phyloP scores from a whole-genome alignment of 2,888 invertebrate species.

The Furcula furcula region DNA sequence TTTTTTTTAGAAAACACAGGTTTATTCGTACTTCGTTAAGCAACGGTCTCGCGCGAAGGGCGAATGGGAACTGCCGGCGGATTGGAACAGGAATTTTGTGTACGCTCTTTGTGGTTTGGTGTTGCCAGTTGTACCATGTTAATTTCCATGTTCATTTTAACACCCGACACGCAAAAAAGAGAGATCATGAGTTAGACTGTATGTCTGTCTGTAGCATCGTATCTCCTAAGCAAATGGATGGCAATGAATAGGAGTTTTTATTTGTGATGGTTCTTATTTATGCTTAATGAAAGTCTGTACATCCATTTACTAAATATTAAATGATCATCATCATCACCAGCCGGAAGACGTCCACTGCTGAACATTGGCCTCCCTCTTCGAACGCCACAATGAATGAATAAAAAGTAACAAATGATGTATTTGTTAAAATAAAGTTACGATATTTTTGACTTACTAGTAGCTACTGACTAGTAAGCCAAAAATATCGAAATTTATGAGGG shows the following conservation, averaged over 20 bases:
- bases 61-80: constrained; percentile 22
- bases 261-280: no score
- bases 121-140: constrained; percentile 16
- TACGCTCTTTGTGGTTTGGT: constrained; percentile 12
- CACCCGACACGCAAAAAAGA: no score
- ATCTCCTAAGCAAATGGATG: background rate
- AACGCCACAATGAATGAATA: no score
- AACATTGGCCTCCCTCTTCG: no score
- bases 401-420: no score
- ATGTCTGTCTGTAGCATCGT: background rate
- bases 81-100: constrained; percentile 5
- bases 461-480: no score
- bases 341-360: no score
- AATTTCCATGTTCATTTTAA: constrained; percentile 17
- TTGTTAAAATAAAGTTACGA: no score
- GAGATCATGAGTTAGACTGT: background rate
- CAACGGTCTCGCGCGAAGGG: constrained; percentile 13
- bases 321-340: no score
- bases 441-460: no score
- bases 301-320: background rate
- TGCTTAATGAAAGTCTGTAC: background rate
- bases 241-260: no score
- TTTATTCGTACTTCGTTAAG: constrained; percentile 1
- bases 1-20: background rate
- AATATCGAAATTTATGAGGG: no score